Percentiles rank a stretch among this genome's conserved stretches.
phyloP scores from a whole-genome alignment of 2,888 invertebrate species.

The Kuschelorhynchus macadamiae region DNA sequence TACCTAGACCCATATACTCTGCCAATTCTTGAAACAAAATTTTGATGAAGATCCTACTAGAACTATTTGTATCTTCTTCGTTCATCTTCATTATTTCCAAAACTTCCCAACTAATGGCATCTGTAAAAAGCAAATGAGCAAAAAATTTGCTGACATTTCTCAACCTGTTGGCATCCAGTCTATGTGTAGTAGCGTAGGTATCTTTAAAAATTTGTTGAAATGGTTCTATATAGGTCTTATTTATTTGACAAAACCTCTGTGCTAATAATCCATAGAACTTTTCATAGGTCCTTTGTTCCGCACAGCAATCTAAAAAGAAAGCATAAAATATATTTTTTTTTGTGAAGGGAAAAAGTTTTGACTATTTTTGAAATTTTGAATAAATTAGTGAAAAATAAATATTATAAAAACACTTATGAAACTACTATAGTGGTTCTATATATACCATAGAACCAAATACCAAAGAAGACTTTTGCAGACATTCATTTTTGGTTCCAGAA shows the following conservation, averaged over 20 bases:
- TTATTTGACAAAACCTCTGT: slow-evolving; percentile 93
- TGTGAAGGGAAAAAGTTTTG: too few species aligned
- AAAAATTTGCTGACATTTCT: slow-evolving; percentile 98
- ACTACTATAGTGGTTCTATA: too few species aligned
- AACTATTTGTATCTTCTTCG: slow-evolving; percentile 98
- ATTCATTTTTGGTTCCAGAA: too few species aligned
- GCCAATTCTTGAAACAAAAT: slow-evolving; percentile 96
- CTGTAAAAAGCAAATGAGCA: slow-evolving; percentile 95
- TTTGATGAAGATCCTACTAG: slow-evolving; percentile 97
- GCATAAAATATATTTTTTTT: slow-evolving; percentile 32
- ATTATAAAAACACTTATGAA: too few species aligned
- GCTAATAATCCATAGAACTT: slow-evolving; percentile 97
- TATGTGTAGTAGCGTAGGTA: slow-evolving; percentile 94
- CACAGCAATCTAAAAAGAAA: slow-evolving; percentile 89
- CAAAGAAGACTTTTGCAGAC: too few species aligned
- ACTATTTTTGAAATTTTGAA: too few species aligned
- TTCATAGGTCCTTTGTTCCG: slow-evolving; percentile 98
- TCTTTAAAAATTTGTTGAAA: slow-evolving; percentile 96
- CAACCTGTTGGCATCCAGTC: slow-evolving; percentile 95
- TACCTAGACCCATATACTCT: slow-evolving; percentile 95
- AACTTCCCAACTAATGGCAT: slow-evolving; percentile 97
- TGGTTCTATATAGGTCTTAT: slow-evolving; percentile 91
- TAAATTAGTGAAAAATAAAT: too few species aligned
- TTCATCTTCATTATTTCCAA: slow-evolving; percentile 90
- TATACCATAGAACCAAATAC: too few species aligned